Base-by-base conservation (phyloP, 2,888 invertebrate genomes). In the Cordilura impudica region DNA sequence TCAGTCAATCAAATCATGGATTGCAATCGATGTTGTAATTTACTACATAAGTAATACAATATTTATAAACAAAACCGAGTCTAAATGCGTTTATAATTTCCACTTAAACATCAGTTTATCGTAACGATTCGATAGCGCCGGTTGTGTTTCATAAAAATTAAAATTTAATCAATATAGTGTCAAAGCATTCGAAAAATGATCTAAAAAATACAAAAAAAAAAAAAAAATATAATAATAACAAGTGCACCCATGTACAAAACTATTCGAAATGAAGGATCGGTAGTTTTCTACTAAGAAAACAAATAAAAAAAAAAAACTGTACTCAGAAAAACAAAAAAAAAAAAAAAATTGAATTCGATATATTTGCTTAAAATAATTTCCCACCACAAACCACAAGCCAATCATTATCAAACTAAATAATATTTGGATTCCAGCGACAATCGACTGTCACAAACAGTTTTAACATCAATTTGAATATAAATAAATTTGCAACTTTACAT, bases 41-140 rank as follows among this genome's bases (percentile, higher is more conserved):
- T 58, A 61, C 53, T 54, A 39, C 54, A 73, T 61, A 53, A 74
- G 51, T 67, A 31, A 31, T 53, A 29, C 53, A 31, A 61, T 54
- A 53, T 16, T 54, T 43, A 43, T 49, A 63, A 63, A 56, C 56
- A 75, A 58, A 71, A 75, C 63, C 83, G 83, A 86, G 85, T 82
- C 87, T 85, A 86, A 86, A 88, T 86, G 88, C 84, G 78, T 82
- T 82, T 83, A 84, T 82, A 84, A 84, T 79, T 83, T 84, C 84
- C 82, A 81, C 76, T 83, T 75, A 84, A 82, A 81, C 82, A 83
- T 86, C 88, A 87, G 88, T 87, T 85, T 85, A 88, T 85, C 87
- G 86, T 84, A 84, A 87, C 84, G 84, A 83, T 87, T 86, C 87
- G 87, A 85, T 84, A 84, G 83, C 84, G 84, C 84, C 88, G 87